phyloP scores from a whole-genome alignment of 92 coral and sea anemone genomes.

The Anthopleura xanthogrammica region DNA sequence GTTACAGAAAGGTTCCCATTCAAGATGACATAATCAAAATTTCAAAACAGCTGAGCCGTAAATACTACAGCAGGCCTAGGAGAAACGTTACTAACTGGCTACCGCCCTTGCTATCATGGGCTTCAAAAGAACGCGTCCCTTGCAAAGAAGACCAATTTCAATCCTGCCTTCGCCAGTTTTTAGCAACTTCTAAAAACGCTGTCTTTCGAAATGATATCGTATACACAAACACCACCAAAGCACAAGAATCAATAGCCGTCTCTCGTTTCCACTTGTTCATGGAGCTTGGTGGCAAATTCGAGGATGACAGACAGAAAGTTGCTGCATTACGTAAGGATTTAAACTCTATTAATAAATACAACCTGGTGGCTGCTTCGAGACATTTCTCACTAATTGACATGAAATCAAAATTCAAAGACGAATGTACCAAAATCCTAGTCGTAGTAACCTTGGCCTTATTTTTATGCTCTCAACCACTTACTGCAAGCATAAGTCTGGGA shows the following conservation, averaged over 20 bases:
- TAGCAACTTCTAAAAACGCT: slow-evolving; percentile 16
- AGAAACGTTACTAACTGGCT: slow-evolving; percentile 39
- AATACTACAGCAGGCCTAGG: slow-evolving; percentile 16
- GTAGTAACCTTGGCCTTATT: slow-evolving; percentile 27
- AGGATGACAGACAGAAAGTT: slow-evolving; percentile 6
- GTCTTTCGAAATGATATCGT: slow-evolving; percentile 25
- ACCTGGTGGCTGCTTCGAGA: slow-evolving; percentile 20
- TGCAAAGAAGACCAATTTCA: slow-evolving; percentile 30
- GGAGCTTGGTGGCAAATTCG: slow-evolving; percentile 13
- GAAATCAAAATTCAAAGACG: slow-evolving; percentile 8
- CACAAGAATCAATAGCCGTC: not conserved
- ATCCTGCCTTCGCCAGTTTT: slow-evolving; percentile 34
- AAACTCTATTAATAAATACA: not conserved
- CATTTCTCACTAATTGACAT: slow-evolving; percentile 31
- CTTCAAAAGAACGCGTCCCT: not conserved
- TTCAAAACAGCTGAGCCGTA: slow-evolving; percentile 13
- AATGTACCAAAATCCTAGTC: slow-evolving; percentile 19
- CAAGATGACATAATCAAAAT: slow-evolving; percentile 24
- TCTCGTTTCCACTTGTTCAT: slow-evolving; percentile 43
- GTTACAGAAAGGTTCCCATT: slow-evolving; percentile 14
- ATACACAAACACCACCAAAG: not conserved
- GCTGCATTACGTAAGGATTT: slow-evolving; percentile 21
- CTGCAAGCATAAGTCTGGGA: slow-evolving; percentile 40
- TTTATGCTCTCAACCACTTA: slow-evolving; percentile 35
- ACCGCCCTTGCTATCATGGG: slow-evolving; percentile 36